Evolutionary conservation across 2,888 invertebrate species (phyloP), one percentile per base, ranked within the genome.

Genomic region (Poecilus cupreus): DNA sequence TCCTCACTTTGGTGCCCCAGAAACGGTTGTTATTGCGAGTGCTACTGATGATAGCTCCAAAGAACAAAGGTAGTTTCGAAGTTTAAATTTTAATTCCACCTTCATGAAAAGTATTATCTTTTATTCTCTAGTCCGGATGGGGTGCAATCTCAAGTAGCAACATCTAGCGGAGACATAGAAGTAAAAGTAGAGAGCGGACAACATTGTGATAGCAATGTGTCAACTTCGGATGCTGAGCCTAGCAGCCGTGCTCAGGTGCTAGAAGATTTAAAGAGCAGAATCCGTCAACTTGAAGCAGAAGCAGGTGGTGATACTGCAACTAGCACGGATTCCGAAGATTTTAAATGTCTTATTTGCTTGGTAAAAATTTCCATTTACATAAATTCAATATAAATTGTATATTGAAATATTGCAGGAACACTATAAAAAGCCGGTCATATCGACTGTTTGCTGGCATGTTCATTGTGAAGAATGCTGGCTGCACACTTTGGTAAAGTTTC

Each of bases 261-360:
- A 64, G 92, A 92, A 85, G 92, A 93, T 83, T 87, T 93, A 57
- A 91, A 92, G 84, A 90, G 89, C 84, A 89, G 91, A 85, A 91
- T 92, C 82, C 89, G 91, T 83, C 91, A 92, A 85, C 87, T 92
- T 81, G 93, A 92, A 86, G 89, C 89, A 20, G 90, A 90, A 85
- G 88, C 89, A 80, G 85, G 85, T 22, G 86, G 85, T 20, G 88
- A 87, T 83, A 86, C 87, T 68, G 84, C 85, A 13, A 86, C 87
- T 22, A 86, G 85, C 64, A 86, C 86, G 13, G 86, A 90, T 86
- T 88, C 89, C 84, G 92, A 92, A 86, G 91, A 92, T 84, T 92
- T 92, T 88, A 93, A 93, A 88, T 94, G 94, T 90, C 91, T 94
- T 88, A 94, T 94, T 88, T 94, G 94, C 89, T 92, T 94, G 93